A percentile compares a stretch with the other conserved stretches of the same genome.
Evolutionary conservation across 2,113 vertebrate genomes (phyloP).

Genomic region (Asarcornis scutulata): DNA sequence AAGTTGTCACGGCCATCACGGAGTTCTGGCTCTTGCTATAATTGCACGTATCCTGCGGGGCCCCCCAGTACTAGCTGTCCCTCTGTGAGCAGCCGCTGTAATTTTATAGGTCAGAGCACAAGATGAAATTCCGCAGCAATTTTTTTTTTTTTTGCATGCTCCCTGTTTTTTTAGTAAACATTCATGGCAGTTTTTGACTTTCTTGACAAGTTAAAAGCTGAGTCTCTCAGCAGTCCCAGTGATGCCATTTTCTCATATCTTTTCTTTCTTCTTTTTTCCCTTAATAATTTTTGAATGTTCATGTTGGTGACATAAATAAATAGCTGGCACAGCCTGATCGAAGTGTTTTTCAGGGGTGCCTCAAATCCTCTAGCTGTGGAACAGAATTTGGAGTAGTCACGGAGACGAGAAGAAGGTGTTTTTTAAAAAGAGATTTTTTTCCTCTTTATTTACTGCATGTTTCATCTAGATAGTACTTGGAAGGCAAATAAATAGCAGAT

Average conservation of each 20-base stretch:
- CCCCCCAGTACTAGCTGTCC: slow-evolving; percentile 30
- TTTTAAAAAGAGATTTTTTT: neutral
- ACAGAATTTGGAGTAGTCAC: neutral
- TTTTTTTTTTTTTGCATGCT: neutral
- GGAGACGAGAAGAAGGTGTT: neutral
- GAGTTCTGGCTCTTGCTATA: slow-evolving; percentile 22
- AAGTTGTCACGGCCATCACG: slow-evolving; percentile 81
- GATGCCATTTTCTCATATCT: slow-evolving; percentile 20
- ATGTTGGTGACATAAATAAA: slow-evolving; percentile 36
- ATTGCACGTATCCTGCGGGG: slow-evolving; percentile 73
- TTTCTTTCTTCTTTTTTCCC: neutral
- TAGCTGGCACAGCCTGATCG: slow-evolving; percentile 20
- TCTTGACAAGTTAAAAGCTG: slow-evolving; percentile 59
- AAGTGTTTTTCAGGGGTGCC: slow-evolving; percentile 17
- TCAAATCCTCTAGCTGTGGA: neutral
- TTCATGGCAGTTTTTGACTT: neutral
- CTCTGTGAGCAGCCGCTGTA: slow-evolving; percentile 36
- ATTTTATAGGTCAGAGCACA: slow-evolving; percentile 66
- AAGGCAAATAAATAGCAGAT: neutral
- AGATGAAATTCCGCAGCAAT: slow-evolving; percentile 9
- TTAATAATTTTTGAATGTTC: slow-evolving; percentile 1
- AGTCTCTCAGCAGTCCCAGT: slow-evolving; percentile 14
- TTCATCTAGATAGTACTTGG: neutral
- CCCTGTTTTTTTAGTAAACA: slow-evolving; percentile 51
- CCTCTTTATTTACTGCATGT: neutral